Conservation (phyloP, 2,113 vertebrate species). For the Notarius quadriscutis region DNA sequence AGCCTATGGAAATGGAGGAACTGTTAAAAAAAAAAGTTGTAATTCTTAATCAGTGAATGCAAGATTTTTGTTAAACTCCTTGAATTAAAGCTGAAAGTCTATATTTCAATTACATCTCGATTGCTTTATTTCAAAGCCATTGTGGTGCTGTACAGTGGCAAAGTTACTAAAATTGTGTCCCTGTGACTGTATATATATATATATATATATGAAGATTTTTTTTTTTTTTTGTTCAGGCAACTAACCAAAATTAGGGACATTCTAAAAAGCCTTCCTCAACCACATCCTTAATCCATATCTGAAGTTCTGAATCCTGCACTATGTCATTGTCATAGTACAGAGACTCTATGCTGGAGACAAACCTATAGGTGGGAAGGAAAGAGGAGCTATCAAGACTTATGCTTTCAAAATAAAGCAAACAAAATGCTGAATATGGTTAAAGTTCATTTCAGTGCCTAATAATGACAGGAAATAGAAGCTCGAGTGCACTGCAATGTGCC, state of each 20-base stretch:
- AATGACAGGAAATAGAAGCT: neutral
- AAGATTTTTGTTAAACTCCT: too few species aligned
- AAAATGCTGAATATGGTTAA: neutral
- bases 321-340: slow-evolving; percentile 67
- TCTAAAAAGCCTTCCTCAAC: slow-evolving; percentile 65
- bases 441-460: neutral
- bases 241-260: slow-evolving; percentile 69
- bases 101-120: too few species aligned
- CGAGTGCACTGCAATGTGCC: neutral
- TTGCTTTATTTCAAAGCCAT: too few species aligned
- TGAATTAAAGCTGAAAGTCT: too few species aligned
- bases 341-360: slow-evolving; percentile 60
- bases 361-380: slow-evolving; percentile 53
- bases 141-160: too few species aligned
- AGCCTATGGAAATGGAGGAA: too few species aligned
- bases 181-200: neutral
- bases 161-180: too few species aligned
- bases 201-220: too few species aligned
- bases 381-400: neutral
- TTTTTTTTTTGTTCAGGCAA: neutral
- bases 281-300: slow-evolving; percentile 69
- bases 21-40: too few species aligned
- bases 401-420: neutral
- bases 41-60: too few species aligned
- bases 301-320: slow-evolving; percentile 66